phyloP scores from a whole-genome alignment of 2,113 vertebrate species.

The Vidua chalybeata region DNA sequence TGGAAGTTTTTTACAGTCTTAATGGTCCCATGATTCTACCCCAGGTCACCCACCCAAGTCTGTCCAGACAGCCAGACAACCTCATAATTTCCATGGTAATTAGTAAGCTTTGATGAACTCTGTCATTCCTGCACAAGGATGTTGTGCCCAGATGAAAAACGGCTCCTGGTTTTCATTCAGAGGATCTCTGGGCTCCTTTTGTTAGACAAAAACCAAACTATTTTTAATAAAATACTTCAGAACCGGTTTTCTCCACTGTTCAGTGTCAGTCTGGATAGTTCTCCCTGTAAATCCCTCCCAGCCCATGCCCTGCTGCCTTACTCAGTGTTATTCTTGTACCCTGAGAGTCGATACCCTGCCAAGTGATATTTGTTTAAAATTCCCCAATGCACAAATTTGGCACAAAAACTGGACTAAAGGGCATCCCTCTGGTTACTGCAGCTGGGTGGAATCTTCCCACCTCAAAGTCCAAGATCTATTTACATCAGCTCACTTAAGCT shows the following conservation, averaged over 20 bases:
- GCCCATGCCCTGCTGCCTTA: not conserved
- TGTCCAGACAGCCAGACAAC: not conserved
- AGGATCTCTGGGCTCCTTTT: not conserved
- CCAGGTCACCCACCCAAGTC: not conserved
- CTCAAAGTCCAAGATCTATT: conserved; percentile 61
- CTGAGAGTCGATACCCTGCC: not conserved
- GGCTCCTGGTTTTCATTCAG: not conserved
- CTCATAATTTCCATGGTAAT: not conserved
- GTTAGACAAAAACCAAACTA: not conserved
- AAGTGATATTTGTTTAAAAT: conserved; percentile 52
- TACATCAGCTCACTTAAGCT: conserved; percentile 4
- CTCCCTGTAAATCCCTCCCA: not conserved
- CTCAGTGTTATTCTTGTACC: conserved; percentile 13
- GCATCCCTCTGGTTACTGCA: conserved; percentile 57
- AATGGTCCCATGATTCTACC: not conserved
- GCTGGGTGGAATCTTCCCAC: conserved; percentile 59
- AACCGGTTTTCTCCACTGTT: not conserved
- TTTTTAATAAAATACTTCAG: not conserved
- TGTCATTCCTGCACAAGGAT: not conserved
- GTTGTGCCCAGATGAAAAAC: not conserved
- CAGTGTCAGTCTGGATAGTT: not conserved
- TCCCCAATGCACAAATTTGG: conserved; percentile 43
- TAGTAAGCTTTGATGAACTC: conserved; percentile 21
- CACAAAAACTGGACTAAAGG: conserved; percentile 48
- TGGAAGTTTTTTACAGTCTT: not conserved